Conservation (phyloP, 1,140 invertebrate species). For the Paralvinella palmiformis region DNA sequence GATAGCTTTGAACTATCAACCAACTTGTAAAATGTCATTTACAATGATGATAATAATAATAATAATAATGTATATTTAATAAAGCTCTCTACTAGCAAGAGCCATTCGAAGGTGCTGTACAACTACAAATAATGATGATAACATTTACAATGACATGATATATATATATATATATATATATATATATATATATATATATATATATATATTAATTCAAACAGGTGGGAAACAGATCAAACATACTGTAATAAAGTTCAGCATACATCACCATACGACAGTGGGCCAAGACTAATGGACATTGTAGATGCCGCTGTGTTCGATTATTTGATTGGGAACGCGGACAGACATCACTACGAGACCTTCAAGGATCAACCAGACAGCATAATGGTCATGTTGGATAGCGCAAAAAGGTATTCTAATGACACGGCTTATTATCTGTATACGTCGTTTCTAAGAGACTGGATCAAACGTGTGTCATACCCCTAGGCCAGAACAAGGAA, state of each 20-base stretch:
- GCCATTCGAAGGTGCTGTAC: no score
- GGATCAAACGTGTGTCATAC: background rate
- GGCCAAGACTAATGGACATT: conserved; percentile 69
- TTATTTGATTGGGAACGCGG: conserved; percentile 90
- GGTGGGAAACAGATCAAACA: conserved; percentile 67
- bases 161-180: no score
- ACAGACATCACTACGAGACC: conserved; percentile 85
- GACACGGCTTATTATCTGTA: background rate
- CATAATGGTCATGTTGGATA: conserved; percentile 71
- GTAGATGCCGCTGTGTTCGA: conserved; percentile 85
- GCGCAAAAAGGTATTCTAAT: conserved; percentile 70
- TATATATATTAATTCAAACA: no score
- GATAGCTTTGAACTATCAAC: no score
- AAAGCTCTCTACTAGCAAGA: no score
- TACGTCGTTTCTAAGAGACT: background rate
- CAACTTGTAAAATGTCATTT: no score
- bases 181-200: no score
- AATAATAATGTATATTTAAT: no score
- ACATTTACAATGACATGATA: no score
- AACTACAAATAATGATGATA: no score
- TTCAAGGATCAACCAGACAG: conserved; percentile 59
- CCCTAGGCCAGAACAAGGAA: background rate
- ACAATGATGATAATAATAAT: no score
- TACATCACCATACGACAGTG: conserved; percentile 30
- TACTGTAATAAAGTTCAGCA: conserved; percentile 68